phyloP scores from a whole-genome alignment of 1,140 invertebrate genomes.

The Zaprionus ornatus region DNA sequence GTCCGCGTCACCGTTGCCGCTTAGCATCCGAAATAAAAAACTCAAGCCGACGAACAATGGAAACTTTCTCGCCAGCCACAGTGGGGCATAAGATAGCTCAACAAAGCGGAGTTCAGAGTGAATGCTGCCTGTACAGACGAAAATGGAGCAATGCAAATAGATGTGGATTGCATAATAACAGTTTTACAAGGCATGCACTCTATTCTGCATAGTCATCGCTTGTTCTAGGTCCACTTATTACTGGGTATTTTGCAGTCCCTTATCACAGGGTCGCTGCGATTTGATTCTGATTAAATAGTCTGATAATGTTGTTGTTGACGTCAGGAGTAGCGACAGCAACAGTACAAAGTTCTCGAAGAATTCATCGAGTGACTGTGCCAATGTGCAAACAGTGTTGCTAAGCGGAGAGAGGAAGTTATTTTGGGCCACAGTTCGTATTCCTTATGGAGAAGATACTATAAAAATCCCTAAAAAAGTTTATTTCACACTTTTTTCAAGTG shows the following conservation, averaged over 20 bases:
- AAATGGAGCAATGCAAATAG: background rate
- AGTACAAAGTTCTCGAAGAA: background rate
- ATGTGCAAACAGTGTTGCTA: background rate
- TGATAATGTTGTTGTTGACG: background rate
- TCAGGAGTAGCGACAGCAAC: background rate
- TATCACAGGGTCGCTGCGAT: background rate
- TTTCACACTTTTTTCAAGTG: background rate
- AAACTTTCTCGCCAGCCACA: conserved; percentile 11
- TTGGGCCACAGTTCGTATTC: no score
- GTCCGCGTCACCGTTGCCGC: conserved; percentile 4
- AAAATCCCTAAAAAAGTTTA: background rate
- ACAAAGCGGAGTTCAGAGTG: background rate
- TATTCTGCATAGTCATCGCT: background rate
- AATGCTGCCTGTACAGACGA: background rate
- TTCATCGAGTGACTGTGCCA: background rate
- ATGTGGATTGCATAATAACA: background rate
- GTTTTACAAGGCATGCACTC: background rate
- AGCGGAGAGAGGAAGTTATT: background rate
- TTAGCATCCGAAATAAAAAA: conserved; percentile 16
- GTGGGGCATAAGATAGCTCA: background rate
- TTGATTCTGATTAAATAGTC: background rate
- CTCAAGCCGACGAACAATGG: conserved; percentile 1
- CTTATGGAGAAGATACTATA: background rate
- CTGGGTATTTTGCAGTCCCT: conserved; percentile 1
- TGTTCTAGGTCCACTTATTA: background rate